Percentiles rank a stretch among this genome's conserved stretches.
These are phyloP conservation scores for Neotoxoptera formosana DNA, from an alignment of 1,140 invertebrate species.

Conservation along the genomic window DNA sequence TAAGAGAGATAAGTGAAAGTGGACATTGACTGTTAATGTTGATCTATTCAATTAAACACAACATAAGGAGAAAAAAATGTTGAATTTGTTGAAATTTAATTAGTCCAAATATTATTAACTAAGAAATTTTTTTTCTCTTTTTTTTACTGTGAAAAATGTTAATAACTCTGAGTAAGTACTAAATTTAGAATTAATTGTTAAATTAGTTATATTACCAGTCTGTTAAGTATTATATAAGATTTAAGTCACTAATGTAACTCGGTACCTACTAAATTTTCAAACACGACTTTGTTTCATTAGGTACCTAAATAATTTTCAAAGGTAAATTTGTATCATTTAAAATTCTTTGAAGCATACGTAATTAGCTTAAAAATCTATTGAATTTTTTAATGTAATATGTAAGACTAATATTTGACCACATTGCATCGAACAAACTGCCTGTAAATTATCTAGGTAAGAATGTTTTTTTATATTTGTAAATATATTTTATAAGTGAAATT, in stretches of 20 bases:
- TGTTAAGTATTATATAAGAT: slow-evolving; percentile 39
- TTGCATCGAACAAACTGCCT: slow-evolving; percentile 32
- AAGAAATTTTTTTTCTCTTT: not conserved
- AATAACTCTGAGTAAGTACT: slow-evolving; percentile 32
- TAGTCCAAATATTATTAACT: slow-evolving; percentile 19
- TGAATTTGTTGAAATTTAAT: slow-evolving; percentile 11
- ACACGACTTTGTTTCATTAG: not conserved
- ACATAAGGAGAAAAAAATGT: not conserved
- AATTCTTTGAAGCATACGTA: slow-evolving; percentile 4
- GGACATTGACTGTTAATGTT: slow-evolving; percentile 2
- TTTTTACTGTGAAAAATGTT: not conserved
- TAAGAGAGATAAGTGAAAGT: not conserved
- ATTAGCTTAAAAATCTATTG: not conserved
- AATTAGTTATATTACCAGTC: slow-evolving; percentile 45
- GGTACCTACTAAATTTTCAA: not conserved
- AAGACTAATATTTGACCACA: slow-evolving; percentile 15
- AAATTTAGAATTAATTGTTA: slow-evolving; percentile 45
- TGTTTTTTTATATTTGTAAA: slow-evolving; percentile 10
- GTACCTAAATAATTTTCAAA: not conserved
- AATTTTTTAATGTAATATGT: not conserved
- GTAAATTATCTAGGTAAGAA: slow-evolving; percentile 38
- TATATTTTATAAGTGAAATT: not conserved
- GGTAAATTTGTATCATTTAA: not conserved
- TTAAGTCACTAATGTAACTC: slow-evolving; percentile 24
- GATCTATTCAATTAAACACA: not conserved